These are phyloP conservation scores for Hydrolagus affinis DNA, from an alignment of 2,113 vertebrate genomes.

Conservation along the genomic window DNA sequence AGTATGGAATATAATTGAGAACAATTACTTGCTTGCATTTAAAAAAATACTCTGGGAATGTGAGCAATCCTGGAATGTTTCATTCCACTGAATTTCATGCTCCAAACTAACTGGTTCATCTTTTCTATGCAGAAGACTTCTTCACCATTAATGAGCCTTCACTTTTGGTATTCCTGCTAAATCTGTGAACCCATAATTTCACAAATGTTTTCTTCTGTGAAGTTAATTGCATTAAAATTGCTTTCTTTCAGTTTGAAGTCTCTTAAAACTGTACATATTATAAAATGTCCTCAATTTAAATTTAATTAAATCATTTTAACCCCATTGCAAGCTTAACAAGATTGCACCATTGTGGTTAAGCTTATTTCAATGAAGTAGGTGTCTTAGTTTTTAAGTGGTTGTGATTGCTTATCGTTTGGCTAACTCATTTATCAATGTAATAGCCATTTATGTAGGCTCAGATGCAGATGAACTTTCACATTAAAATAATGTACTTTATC, in stretches of 20 bases:
- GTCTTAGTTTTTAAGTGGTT: neutral
- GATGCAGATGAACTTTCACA: no score
- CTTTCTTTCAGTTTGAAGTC: neutral
- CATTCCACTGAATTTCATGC: neutral
- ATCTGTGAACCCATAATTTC: slow-evolving; percentile 1
- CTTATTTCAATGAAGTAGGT: slow-evolving; percentile 10
- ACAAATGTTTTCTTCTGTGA: slow-evolving; percentile 15
- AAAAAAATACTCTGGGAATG: neutral
- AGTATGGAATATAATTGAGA: neutral
- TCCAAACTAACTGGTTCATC: neutral
- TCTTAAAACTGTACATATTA: neutral
- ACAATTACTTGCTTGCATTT: neutral
- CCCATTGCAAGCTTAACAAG: no score
- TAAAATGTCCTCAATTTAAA: neutral
- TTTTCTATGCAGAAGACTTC: neutral
- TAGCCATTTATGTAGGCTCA: neutral
- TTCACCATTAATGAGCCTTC: neutral
- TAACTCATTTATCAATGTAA: neutral
- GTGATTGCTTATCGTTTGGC: no score
- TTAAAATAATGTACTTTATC: no score
- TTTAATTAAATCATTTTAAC: neutral
- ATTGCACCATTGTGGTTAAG: neutral
- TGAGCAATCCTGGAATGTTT: neutral
- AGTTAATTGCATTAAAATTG: slow-evolving; percentile 11
- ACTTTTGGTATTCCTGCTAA: neutral